Base-by-base conservation (phyloP, 1,140 invertebrate species). In the Lucilia sericata region DNA sequence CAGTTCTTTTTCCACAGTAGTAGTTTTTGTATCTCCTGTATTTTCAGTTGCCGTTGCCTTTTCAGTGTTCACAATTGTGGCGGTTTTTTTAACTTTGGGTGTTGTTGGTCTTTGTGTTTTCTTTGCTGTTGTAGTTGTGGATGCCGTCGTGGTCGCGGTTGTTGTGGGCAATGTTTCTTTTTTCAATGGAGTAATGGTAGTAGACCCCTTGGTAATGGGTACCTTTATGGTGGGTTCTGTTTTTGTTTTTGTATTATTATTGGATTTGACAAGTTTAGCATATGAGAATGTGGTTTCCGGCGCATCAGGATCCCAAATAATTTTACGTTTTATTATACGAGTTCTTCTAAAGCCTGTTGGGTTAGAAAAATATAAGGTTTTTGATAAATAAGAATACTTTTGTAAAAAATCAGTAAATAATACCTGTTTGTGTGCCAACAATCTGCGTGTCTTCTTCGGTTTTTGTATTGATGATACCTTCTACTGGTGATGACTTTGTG, bases 291-390 rank as follows among this genome's bases (percentile, higher is more conserved):
- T 86, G 0, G 93, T 93, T 84, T 93, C 93, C 13, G 92, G 92
- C 86, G 93, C 94, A 89, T 94, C 94, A 3, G 94, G 94, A 91
- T 95, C 94, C 93, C 94, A 95, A 85, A 94, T 94, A 17, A 94
- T 92, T 90, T 94, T 94, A 80, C 92, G 93, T 87, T 94, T 95
- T 14, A 95, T 94, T 49, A 95, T 91, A 85, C 94, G 91, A 30
- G 92, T 92, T 19, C 60, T 17, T 49, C 76, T 42, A 49, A 80
- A 80, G 2, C 76, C 76, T 80, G 76, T 42, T 42, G 42, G 5
- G 42, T 8, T 42, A 42, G 5, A 3, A 42, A 7, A 42, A 42
- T 8, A 30, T 2, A 3, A 30, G 3, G 1, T 30, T 30, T 30
- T 30, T 30, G 25, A 30, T 30, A 30, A 2, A 30, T 30, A 30